phyloP scores from a whole-genome alignment of 2,888 invertebrate species.

The Helleia helle region DNA sequence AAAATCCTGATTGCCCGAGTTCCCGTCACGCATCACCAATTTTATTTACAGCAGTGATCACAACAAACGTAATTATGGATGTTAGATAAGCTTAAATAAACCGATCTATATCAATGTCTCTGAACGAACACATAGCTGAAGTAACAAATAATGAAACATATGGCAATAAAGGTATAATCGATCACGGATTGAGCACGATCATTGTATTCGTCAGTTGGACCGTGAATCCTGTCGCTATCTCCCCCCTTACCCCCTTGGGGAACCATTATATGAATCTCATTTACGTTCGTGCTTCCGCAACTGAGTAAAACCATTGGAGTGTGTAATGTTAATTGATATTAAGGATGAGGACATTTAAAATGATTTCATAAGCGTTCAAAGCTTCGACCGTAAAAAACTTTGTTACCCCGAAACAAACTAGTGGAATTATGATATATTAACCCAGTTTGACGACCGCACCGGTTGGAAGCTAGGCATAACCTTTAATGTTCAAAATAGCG shows the following conservation, averaged over 20 bases:
- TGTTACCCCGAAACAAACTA: no score
- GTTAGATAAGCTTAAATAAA: slow-evolving; percentile 3
- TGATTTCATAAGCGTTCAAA: no score
- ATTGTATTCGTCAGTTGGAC: slow-evolving; percentile 67
- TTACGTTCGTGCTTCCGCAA: slow-evolving; percentile 66
- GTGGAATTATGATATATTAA: no score
- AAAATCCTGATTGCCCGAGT: no score
- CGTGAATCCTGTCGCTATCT: slow-evolving; percentile 69
- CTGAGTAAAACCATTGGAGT: slow-evolving; percentile 54
- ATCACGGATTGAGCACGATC: slow-evolving; percentile 68
- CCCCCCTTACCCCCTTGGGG: slow-evolving; percentile 25
- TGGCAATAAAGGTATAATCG: slow-evolving; percentile 63
- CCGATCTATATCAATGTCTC: slow-evolving; percentile 9
- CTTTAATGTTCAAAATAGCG: no score
- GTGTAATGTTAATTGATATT: slow-evolving; percentile 51
- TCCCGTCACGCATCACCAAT: no score
- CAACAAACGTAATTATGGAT: background rate
- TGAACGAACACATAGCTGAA: background rate
- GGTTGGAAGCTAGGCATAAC: no score
- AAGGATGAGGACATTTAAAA: slow-evolving; percentile 24
- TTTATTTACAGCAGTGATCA: background rate
- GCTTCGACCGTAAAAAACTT: no score
- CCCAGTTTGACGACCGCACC: no score
- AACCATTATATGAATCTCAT: slow-evolving; percentile 56
- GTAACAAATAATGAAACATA: slow-evolving; percentile 15